phyloP scores from a whole-genome alignment of 2,797 vertebrate genomes.

The Sphenopsis melanotis region DNA sequence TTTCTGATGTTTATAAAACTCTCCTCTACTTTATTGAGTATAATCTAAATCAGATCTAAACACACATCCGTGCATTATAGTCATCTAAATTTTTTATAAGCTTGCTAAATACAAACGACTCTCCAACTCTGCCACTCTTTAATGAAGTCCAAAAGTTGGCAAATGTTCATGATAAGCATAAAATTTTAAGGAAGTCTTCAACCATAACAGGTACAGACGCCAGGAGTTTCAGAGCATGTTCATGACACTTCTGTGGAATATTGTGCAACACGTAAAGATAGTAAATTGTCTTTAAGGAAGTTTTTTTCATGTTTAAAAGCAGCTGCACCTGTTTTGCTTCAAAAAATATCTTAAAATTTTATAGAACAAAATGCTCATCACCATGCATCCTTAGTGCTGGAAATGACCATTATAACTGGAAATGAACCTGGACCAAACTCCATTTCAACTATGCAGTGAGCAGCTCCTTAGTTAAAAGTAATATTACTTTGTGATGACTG shows the following conservation, averaged over 20 bases:
- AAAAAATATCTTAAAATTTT: not conserved
- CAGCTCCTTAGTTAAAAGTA: not conserved
- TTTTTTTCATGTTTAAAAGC: not conserved
- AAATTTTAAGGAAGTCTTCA: conserved; percentile 11
- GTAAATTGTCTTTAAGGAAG: not conserved
- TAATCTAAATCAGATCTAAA: conserved; percentile 36
- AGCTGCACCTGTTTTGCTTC: not conserved
- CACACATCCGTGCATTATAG: not conserved
- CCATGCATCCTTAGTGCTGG: not conserved
- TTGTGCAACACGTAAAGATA: not conserved
- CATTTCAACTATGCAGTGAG: not conserved
- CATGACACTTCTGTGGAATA: not conserved
- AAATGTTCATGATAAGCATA: not conserved
- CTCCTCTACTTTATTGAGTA: not conserved
- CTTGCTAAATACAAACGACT: not conserved
- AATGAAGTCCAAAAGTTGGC: conserved; percentile 16
- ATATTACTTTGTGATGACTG: not conserved
- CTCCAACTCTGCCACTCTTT: not conserved
- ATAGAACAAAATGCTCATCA: not conserved
- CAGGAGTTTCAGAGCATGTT: not conserved
- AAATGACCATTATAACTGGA: not conserved
- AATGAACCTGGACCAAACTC: not conserved
- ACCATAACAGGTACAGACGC: not conserved
- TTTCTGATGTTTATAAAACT: not conserved
- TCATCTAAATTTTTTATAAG: conserved; percentile 47